These are phyloP conservation scores for Seira ritae DNA, from an alignment of 2,888 invertebrate genomes.

Conservation along the genomic window DNA sequence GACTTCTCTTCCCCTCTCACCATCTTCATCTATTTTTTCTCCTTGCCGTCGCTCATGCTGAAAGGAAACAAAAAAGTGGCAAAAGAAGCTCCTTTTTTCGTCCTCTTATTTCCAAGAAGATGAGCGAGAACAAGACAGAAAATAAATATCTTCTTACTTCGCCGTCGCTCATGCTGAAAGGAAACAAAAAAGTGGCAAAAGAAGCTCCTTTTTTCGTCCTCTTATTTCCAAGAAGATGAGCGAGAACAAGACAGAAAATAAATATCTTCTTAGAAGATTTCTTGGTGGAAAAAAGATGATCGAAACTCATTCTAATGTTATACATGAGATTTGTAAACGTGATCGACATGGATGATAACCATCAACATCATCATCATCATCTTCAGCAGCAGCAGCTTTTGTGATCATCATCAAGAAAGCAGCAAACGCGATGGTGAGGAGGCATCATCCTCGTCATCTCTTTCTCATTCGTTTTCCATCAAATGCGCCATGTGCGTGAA, in stretches of 20 bases:
- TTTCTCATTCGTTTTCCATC: conserved; percentile 41
- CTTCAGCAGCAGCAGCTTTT: background rate
- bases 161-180: conserved; percentile 26
- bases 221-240: background rate
- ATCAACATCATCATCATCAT: conserved; percentile 57
- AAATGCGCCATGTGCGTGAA: conserved; percentile 24
- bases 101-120: background rate
- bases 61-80: conserved; percentile 46
- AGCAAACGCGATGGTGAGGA: conserved; percentile 1
- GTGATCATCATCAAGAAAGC: too few species aligned
- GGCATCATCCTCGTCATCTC: conserved; percentile 36
- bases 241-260: conserved; percentile 24
- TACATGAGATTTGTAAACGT: conserved; percentile 73
- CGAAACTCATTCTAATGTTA: conserved; percentile 69
- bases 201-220: conserved; percentile 4
- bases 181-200: conserved; percentile 42
- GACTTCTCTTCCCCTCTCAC: conserved; percentile 12
- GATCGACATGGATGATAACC: conserved; percentile 71
- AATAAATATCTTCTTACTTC: background rate
- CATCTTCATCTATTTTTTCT: background rate
- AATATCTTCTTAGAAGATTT: conserved; percentile 20
- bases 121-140: background rate
- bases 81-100: conserved; percentile 20
- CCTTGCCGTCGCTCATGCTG: conserved; percentile 18
- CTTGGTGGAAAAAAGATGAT: conserved; percentile 57